Conservation (phyloP, 1,140 invertebrate species). For the Belonocnema kinseyi region DNA sequence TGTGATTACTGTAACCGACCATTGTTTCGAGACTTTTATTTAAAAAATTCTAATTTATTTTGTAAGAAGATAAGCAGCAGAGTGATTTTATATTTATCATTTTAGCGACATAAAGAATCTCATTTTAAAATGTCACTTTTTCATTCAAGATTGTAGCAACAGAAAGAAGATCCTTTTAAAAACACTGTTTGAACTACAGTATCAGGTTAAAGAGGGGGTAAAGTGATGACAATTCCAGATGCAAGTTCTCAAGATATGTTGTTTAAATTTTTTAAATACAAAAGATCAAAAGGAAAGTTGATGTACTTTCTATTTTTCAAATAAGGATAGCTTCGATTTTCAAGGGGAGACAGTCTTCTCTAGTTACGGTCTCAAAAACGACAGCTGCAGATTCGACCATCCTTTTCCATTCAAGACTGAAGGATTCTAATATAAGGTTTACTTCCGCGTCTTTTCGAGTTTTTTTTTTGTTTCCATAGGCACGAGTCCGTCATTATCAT, state of each 20-base stretch:
- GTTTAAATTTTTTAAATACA: background rate
- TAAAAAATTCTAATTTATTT: too few relatives aligned
- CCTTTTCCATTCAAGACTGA: background rate
- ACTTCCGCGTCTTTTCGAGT: slow-evolving; percentile 54
- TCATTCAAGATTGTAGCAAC: too few relatives aligned
- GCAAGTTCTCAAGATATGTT: slow-evolving; percentile 1
- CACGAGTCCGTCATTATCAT: too few relatives aligned
- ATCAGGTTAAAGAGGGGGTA: background rate
- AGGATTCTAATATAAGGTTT: slow-evolving; percentile 57
- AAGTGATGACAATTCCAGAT: background rate
- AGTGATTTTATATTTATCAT: too few relatives aligned
- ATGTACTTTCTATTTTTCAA: background rate
- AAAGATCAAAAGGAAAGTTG: slow-evolving; percentile 1
- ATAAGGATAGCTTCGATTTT: background rate
- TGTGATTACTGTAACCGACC: too few relatives aligned
- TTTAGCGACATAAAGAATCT: too few relatives aligned
- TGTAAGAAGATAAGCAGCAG: too few relatives aligned
- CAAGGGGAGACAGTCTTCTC: too few relatives aligned
- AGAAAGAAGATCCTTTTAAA: background rate
- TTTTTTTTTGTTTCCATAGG: too few relatives aligned
- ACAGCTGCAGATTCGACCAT: background rate
- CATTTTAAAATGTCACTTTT: too few relatives aligned
- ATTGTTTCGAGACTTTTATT: too few relatives aligned
- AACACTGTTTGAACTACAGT: background rate
- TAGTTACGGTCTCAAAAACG: slow-evolving; percentile 12